Base-by-base conservation (phyloP, 2,888 invertebrate genomes). In the Plusia festucae region DNA sequence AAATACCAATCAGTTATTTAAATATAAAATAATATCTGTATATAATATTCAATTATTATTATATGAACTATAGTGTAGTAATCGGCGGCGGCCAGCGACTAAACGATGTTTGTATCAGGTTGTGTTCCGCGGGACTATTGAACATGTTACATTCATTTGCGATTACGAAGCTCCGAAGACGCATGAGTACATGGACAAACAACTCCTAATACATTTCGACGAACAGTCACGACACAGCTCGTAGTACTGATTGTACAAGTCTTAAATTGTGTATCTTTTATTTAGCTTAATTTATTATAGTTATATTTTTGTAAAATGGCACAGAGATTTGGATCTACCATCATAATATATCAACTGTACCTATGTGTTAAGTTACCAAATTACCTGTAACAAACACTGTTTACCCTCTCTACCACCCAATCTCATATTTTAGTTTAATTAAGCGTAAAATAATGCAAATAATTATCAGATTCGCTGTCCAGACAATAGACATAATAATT, bases 101-200 rank as follows among this genome's bases (percentile, higher is more conserved):
- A 53, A 69, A 54, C 57, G 49, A 69, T 34, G 51, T 67, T 60
- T 57, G 60, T 61, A 34, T 27, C 49, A 34, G 30, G 44, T 46
- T 52, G 51, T 53, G 55, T 46, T 22, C 58, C 58, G 40, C 52
- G 66, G 46, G 22, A 34, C 44, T 18, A 30, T 34, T 34, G 8
- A 27, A 56, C 32, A 64, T 46, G 16, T 60, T 60, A 65, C 54
- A 61, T 60, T 55, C 8, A 54, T 66, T 60, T 40, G 61, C 54
- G 60, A n/a, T n/a, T 30, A 60, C 57, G 59, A 22, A 15, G 56
- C 34, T n/a, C 60, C 68, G 46, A 40, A 59, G 53, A 53, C 56
- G 78, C 80, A 79, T 79, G 78, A 60, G 54, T 63, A 70, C 64
- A 52, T 62, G 52, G 58, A 62, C 62, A 62, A 67, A 22, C 30